A percentile compares a stretch with the other conserved stretches of the same genome.
Evolutionary conservation across 1,140 invertebrate species (phyloP).

Genomic region (Hyles vespertilio): DNA sequence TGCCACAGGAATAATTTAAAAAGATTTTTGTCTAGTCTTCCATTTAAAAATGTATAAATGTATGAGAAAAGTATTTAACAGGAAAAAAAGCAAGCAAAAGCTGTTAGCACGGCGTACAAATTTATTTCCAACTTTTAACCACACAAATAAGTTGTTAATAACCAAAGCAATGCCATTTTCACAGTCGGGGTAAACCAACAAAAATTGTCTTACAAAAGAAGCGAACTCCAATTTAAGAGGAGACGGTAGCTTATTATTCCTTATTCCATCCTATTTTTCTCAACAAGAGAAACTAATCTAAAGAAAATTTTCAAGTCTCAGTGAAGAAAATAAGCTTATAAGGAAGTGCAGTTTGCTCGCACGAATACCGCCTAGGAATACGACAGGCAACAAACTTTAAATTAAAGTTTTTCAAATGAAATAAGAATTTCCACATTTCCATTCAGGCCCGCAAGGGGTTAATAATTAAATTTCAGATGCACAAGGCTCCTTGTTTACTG

Average conservation of each 20-base stretch:
- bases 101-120: constrained; percentile 13
- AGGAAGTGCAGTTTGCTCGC: constrained; percentile 69
- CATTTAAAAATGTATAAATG: constrained; percentile 10
- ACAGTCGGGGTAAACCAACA: constrained; percentile 35
- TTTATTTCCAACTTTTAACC: constrained; percentile 35
- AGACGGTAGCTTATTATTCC: constrained; percentile 66
- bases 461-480: constrained; percentile 42
- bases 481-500: constrained; percentile 19
- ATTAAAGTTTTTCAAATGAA: constrained; percentile 64
- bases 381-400: constrained; percentile 66
- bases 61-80: constrained; percentile 10
- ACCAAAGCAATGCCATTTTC: constrained; percentile 44
- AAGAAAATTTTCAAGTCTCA: constrained; percentile 72
- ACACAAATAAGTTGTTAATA: constrained; percentile 42
- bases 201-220: constrained; percentile 49
- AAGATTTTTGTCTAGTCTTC: constrained; percentile 11
- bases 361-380: constrained; percentile 60
- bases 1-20: constrained; percentile 7
- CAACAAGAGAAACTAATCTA: constrained; percentile 75
- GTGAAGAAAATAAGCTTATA: constrained; percentile 74
- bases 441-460: constrained; percentile 20
- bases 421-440: constrained; percentile 49
- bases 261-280: constrained; percentile 64
- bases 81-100: constrained; percentile 8
- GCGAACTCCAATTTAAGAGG: constrained; percentile 58